Base-by-base conservation (phyloP, 2,797 vertebrate genomes). In the Eremophila alpestris region DNA sequence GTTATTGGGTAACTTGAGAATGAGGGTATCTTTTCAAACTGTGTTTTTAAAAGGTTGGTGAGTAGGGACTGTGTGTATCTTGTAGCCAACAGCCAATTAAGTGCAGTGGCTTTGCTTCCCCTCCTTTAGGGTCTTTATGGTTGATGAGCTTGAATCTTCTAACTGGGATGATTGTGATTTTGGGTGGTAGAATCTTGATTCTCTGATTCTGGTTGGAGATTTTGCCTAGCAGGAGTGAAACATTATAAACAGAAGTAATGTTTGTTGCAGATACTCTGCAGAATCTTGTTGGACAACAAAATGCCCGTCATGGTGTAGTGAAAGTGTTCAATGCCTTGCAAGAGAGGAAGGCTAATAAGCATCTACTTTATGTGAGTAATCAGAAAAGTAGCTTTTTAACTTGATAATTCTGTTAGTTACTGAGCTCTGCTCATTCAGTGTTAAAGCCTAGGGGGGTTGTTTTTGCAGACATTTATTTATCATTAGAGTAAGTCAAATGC, bases 241-340 rank as follows among this genome's bases (percentile, higher is more conserved):
- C 58, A 58, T 38, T 24, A 15, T 29, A 68, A 70, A 87, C 70
- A 95, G 63, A 78, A 60, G 30, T 69, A n/a, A 52, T 4, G 0
- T 95, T 90, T 91, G 70, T 97, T 97, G 91, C 97, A 99, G 99
- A 99, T 98, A 98, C 98, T 79, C 98, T 99, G 69, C 98, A 99
- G 96, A 99, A 98, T 96, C 98, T 99, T n/a, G 99, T 99, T 77
- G 99, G 99, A 96, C 99, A 99, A 95, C 99, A 99, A 97, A 99
- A 99, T 23, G 99, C 99, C 40, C 98, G 99, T 65, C 98, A 98
- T 9, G 99, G 99, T 63, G 98, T 99, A 95, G 99, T 99, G 96
- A 99, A 99, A 98, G 98, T 99, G 97, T 99, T 99, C 97, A 99
- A 98, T 22, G 99, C 98, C 2, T 96, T 99, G 94, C 99, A 99